phyloP scores from a whole-genome alignment of 2,888 invertebrate species.

The Eupeodes luniger region DNA sequence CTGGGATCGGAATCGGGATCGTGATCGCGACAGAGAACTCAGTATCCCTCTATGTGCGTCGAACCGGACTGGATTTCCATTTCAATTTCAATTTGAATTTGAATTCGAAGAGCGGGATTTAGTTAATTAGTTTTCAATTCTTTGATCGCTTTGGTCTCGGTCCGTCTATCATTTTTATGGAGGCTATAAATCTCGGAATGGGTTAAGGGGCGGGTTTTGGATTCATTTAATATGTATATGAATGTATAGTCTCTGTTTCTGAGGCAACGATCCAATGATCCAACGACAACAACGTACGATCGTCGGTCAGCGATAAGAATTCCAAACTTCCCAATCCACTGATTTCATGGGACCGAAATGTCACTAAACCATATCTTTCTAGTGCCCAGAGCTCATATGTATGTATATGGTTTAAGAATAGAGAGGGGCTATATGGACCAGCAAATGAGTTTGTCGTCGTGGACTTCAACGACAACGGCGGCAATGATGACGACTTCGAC shows the following conservation, averaged over 20 bases:
- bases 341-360: slow-evolving; percentile 17
- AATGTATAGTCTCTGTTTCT: background rate
- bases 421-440: slow-evolving; percentile 45
- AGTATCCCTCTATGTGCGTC: slow-evolving; percentile 14
- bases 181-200: slow-evolving; percentile 72
- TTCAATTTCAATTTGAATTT: slow-evolving; percentile 59
- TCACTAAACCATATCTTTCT: background rate
- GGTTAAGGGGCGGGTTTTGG: slow-evolving; percentile 54
- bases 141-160: slow-evolving; percentile 73
- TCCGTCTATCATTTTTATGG: slow-evolving; percentile 76
- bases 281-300: slow-evolving; percentile 55
- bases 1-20: background rate
- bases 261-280: slow-evolving; percentile 10
- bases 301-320: slow-evolving; percentile 65
- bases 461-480: slow-evolving; percentile 26
- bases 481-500: background rate
- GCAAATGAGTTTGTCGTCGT: slow-evolving; percentile 35
- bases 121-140: slow-evolving; percentile 76
- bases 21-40: too few relatives aligned
- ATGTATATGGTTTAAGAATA: background rate
- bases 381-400: background rate
- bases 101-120: slow-evolving; percentile 57
- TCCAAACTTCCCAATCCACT: slow-evolving; percentile 32
- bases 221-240: slow-evolving; percentile 1
- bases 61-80: slow-evolving; percentile 65